phyloP scores from a whole-genome alignment of 1,140 invertebrate species.

The Schlechtendalia chinensis region DNA sequence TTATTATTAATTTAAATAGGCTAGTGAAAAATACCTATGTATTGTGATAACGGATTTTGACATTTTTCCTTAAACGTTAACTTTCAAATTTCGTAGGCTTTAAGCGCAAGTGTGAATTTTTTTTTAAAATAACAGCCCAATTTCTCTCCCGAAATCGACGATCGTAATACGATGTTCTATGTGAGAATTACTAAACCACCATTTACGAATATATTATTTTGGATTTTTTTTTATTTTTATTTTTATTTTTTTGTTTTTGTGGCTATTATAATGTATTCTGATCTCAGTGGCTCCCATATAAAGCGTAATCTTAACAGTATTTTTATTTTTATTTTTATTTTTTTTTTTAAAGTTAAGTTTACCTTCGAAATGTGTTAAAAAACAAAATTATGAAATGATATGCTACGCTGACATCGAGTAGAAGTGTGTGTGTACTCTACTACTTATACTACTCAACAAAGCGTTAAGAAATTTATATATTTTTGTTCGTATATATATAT shows the following conservation, averaged over 20 bases:
- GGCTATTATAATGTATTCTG: slow-evolving; percentile 35
- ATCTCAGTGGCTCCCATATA: slow-evolving; percentile 45
- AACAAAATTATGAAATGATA: slow-evolving; percentile 20
- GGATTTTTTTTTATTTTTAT: slow-evolving; percentile 8
- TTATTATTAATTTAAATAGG: slow-evolving; percentile 43
- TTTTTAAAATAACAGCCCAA: slow-evolving; percentile 31
- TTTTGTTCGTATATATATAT: slow-evolving; percentile 33
- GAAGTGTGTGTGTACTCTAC: too few relatives aligned
- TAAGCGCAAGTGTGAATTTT: slow-evolving; percentile 36
- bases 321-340: slow-evolving; percentile 36
- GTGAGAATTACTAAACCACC: slow-evolving; percentile 24
- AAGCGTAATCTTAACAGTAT: slow-evolving; percentile 49
- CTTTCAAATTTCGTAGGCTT: slow-evolving; percentile 41
- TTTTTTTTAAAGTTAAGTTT: slow-evolving; percentile 47
- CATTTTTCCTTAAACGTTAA: slow-evolving; percentile 42
- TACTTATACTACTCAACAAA: slow-evolving; percentile 15
- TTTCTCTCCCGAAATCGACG: slow-evolving; percentile 15
- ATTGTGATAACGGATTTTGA: slow-evolving; percentile 48
- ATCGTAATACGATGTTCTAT: slow-evolving; percentile 32
- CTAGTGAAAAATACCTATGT: slow-evolving; percentile 48
- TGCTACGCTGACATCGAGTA: slow-evolving; percentile 20
- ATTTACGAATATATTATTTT: slow-evolving; percentile 24
- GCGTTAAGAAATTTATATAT: slow-evolving; percentile 38
- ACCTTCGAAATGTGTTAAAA: slow-evolving; percentile 47
- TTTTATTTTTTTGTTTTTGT: slow-evolving; percentile 23